Conservation (phyloP, 1,140 invertebrate species). For the Cataglyphis hispanica region DNA sequence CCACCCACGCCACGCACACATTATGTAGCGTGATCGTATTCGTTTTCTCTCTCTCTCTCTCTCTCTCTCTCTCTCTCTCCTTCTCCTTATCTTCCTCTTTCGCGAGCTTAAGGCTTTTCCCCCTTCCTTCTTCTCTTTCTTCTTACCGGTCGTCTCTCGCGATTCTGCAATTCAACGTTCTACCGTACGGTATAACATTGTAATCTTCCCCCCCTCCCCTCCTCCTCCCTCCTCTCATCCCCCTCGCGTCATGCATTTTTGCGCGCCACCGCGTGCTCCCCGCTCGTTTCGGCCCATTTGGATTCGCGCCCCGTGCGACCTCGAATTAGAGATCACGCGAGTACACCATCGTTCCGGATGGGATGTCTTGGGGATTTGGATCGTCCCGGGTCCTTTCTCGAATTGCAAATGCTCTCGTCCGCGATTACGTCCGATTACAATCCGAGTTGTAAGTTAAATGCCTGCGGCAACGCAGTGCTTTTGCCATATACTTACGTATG, state of each 20-base stretch:
- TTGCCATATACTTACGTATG: constrained; percentile 5
- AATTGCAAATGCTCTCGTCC: constrained; percentile 18
- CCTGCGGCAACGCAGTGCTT: not conserved
- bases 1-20: constrained; percentile 84
- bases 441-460: not conserved
- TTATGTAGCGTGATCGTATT: constrained; percentile 61
- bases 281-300: constrained; percentile 73
- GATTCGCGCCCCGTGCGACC: constrained; percentile 72
- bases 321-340: constrained; percentile 72
- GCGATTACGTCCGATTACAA: constrained; percentile 35
- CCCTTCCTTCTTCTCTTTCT: constrained; percentile 43
- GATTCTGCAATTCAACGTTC: constrained; percentile 74
- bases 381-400: constrained; percentile 24
- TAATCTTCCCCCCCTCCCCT: constrained; percentile 73
- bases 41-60: constrained; percentile 50
- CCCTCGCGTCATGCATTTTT: constrained; percentile 68
- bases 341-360: constrained; percentile 45
- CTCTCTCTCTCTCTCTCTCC: no score
- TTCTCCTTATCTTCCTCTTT: not conserved
- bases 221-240: no score
- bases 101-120: not conserved
- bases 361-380: constrained; percentile 43
- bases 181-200: constrained; percentile 74
- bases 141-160: constrained; percentile 53
- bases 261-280: constrained; percentile 63